A percentile compares a stretch with the other conserved stretches of the same genome.
Evolutionary conservation across 2,113 vertebrate species (phyloP).

Genomic region (Sinocyclocheilus anshuiensis): DNA sequence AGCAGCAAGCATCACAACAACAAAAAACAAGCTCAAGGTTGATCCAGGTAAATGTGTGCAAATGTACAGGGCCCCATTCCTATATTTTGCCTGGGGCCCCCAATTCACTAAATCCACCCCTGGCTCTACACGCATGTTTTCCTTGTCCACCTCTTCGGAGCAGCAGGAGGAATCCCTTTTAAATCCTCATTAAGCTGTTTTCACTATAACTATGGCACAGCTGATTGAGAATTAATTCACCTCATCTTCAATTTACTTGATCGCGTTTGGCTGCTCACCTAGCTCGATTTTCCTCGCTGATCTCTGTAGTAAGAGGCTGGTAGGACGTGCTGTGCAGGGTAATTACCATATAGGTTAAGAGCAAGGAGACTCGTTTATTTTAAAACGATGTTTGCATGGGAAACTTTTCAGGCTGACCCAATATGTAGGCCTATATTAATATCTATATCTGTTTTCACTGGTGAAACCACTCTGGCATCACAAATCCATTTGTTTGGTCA

Average conservation of each 20-base stretch:
- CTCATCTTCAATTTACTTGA: constrained; percentile 11
- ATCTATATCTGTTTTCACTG: neutral
- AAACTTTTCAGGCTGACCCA: neutral
- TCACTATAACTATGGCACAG: neutral
- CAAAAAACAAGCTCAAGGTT: no score
- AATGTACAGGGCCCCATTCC: no score
- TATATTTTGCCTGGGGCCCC: no score
- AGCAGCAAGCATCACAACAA: no score
- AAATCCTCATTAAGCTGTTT: constrained; percentile 27
- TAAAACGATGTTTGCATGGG: neutral
- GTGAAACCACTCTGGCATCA: neutral
- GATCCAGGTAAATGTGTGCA: no score
- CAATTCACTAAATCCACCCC: no score
- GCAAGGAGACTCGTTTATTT: constrained; percentile 6
- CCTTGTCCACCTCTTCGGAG: neutral
- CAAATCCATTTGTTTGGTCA: constrained; percentile 23
- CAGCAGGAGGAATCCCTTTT: constrained; percentile 23
- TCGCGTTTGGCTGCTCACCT: constrained; percentile 32
- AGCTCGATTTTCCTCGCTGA: constrained; percentile 8
- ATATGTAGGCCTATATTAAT: neutral
- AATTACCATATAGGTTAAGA: constrained; percentile 17
- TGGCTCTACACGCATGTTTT: constrained; percentile 3
- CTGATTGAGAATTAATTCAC: constrained; percentile 21
- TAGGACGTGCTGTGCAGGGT: neutral
- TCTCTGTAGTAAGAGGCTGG: neutral